Evolutionary conservation across 2,888 invertebrate genomes (phyloP).

Genomic region (Drosophila formosana): DNA sequence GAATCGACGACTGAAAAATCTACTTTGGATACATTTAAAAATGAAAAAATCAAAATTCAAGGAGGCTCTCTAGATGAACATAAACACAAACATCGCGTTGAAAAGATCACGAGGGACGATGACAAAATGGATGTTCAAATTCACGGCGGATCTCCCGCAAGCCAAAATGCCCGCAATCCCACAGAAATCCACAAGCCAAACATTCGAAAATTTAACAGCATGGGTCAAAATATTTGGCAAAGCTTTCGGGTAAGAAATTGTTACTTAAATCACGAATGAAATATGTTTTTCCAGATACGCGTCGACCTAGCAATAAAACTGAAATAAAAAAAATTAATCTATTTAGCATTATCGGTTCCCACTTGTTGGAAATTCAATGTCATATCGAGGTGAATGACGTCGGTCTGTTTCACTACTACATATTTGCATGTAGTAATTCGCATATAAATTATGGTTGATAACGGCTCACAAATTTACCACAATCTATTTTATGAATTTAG

Average conservation of each 20-base stretch:
- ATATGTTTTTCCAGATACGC: not conserved
- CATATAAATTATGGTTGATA: constrained; percentile 33
- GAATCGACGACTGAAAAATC: not conserved
- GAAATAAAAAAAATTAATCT: constrained; percentile 5
- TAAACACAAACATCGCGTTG: not conserved
- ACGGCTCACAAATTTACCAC: constrained; percentile 6
- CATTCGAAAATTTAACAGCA: not conserved
- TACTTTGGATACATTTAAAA: not conserved
- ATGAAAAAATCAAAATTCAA: constrained; percentile 12
- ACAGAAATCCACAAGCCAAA: not conserved
- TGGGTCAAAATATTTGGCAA: constrained; percentile 8
- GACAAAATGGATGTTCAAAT: constrained; percentile 21
- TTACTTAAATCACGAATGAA: constrained; percentile 1
- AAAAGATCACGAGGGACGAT: not conserved
- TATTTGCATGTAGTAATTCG: constrained; percentile 5
- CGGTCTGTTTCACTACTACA: constrained; percentile 13
- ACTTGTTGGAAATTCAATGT: constrained; percentile 51
- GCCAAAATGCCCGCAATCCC: not conserved
- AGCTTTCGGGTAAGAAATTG: constrained; percentile 35
- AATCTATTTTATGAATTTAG: constrained; percentile 8
- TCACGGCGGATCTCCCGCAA: constrained; percentile 36
- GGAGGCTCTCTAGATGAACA: constrained; percentile 9
- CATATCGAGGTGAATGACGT: constrained; percentile 60
- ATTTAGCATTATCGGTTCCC: constrained; percentile 4
- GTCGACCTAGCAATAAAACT: not conserved